Conservation (phyloP, 2,888 invertebrate genomes). For the Dermolepida albohirtum region DNA sequence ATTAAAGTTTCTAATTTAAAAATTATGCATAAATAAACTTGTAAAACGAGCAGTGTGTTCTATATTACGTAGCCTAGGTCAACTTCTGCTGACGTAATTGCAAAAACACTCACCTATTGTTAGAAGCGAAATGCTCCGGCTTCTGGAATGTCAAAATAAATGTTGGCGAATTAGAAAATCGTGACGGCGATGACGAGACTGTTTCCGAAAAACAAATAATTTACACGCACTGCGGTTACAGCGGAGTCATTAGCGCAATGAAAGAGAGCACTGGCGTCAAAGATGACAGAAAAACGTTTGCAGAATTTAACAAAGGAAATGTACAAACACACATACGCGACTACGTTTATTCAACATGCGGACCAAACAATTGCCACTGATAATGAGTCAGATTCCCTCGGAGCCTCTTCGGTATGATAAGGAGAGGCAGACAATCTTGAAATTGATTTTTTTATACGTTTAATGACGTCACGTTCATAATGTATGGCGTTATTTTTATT, state of each 20-base stretch:
- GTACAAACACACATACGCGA: not conserved
- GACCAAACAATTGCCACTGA: conserved; percentile 17
- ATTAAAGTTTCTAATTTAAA: no score
- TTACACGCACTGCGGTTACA: conserved; percentile 1
- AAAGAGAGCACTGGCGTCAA: conserved; percentile 9
- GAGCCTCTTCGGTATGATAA: conserved; percentile 20
- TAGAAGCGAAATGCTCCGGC: no score
- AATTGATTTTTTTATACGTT: no score
- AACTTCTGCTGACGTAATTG: conserved; percentile 11
- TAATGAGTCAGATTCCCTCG: conserved; percentile 18
- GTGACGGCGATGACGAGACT: not conserved
- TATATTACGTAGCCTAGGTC: conserved; percentile 7
- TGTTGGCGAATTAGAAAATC: not conserved
- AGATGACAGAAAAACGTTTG: conserved; percentile 18
- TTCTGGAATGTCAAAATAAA: no score
- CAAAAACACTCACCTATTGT: conserved; percentile 8
- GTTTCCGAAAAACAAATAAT: not conserved
- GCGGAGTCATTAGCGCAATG: conserved; percentile 11
- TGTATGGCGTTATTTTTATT: no score
- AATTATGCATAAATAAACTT: no score
- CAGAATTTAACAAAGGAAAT: conserved; percentile 24
- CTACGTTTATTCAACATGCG: not conserved
- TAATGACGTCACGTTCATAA: no score
- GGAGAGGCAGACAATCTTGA: conserved; percentile 1
- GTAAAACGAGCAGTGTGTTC: no score